Percentiles rank a stretch among this genome's conserved stretches.
phyloP scores from a whole-genome alignment of 1,140 invertebrate species.

The Leptopilina boulardi region DNA sequence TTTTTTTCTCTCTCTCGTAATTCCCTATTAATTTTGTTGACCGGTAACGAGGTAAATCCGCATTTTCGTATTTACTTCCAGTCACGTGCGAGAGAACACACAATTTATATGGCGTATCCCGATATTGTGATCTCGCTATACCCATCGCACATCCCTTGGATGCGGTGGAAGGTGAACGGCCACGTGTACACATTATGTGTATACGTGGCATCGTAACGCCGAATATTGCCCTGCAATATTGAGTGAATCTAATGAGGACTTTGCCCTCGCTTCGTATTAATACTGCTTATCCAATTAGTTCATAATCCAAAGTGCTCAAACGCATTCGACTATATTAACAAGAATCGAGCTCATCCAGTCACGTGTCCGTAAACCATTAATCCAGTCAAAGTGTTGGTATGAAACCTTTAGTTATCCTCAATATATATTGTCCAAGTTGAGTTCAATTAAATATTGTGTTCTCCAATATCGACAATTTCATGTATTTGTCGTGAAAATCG shows the following conservation, averaged over 20 bases:
- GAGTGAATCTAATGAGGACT: slow-evolving; percentile 59
- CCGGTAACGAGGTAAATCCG: slow-evolving; percentile 44
- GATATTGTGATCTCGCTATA: neutral
- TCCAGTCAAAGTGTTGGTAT: neutral
- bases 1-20: neutral
- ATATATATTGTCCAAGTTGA: neutral
- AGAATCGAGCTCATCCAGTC: slow-evolving; percentile 37
- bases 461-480: no score
- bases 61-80: slow-evolving; percentile 53
- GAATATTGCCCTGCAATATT: slow-evolving; percentile 54
- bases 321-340: slow-evolving; percentile 48
- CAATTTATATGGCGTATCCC: slow-evolving; percentile 39
- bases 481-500: no score
- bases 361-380: slow-evolving; percentile 23
- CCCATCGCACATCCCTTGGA: neutral
- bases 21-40: slow-evolving; percentile 11
- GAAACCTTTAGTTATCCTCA: neutral
- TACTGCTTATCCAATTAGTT: slow-evolving; percentile 58
- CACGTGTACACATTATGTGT: slow-evolving; percentile 32
- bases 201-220: slow-evolving; percentile 28
- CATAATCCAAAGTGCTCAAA: slow-evolving; percentile 54
- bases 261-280: slow-evolving; percentile 46
- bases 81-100: slow-evolving; percentile 48
- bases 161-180: neutral
- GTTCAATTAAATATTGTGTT: neutral